A percentile compares a stretch with the other conserved stretches of the same genome.
Conservation (phyloP, 92 coral and sea anemone species). For the Blastomussa wellsi region DNA sequence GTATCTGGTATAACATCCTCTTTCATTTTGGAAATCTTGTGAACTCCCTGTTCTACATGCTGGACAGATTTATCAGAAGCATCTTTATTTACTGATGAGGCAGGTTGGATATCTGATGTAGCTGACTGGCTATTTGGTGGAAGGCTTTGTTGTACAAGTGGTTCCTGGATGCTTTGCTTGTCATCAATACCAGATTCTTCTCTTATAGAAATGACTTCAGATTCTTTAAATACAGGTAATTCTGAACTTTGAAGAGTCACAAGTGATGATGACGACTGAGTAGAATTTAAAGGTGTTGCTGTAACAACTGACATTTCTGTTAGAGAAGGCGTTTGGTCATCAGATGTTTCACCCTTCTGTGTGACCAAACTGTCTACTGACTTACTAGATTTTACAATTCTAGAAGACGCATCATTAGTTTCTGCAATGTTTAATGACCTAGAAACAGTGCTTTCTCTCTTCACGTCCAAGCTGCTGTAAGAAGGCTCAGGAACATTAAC, state of each 20-base stretch:
- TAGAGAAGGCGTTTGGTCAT: constrained; percentile 32
- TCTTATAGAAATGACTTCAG: neutral
- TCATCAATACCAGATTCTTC: neutral
- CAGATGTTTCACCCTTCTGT: constrained; percentile 7
- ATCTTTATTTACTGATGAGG: neutral
- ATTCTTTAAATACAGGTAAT: constrained; percentile 4
- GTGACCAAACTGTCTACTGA: neutral
- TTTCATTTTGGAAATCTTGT: neutral
- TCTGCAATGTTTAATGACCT: neutral
- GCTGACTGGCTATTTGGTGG: neutral
- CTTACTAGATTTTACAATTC: constrained; percentile 23
- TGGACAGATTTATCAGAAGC: neutral
- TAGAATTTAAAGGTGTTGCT: constrained; percentile 20
- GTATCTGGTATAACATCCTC: neutral
- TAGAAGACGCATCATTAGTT: neutral
- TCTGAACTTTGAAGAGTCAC: constrained; percentile 25
- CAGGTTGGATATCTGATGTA: neutral
- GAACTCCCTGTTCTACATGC: neutral
- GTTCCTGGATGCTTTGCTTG: neutral
- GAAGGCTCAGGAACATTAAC: neutral
- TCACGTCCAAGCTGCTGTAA: constrained; percentile 3
- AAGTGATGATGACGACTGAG: constrained; percentile 9
- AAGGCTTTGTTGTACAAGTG: neutral
- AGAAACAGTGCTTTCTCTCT: neutral
- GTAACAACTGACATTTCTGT: constrained; percentile 28